Evolutionary conservation across 2,113 vertebrate genomes (phyloP).

Genomic region (Oxyruncus cristatus): DNA sequence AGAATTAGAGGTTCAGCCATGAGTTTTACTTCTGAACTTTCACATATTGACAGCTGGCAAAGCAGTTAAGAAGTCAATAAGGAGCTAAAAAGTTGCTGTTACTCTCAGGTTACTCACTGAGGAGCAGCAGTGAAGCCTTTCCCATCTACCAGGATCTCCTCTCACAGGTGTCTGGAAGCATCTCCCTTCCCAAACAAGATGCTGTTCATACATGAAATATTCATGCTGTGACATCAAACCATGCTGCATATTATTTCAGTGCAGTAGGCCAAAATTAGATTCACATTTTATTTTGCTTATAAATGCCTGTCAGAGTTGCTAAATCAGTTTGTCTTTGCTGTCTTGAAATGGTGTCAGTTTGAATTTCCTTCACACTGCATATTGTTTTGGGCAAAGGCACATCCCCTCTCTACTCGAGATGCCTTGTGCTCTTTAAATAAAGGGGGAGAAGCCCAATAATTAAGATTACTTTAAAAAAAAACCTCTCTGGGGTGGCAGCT

Average conservation of each 20-base stretch:
- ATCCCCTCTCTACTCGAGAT: background rate
- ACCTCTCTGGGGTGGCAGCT: background rate
- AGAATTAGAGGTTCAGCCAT: background rate
- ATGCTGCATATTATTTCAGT: slow-evolving; percentile 12
- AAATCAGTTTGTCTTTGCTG: slow-evolving; percentile 51
- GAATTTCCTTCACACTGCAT: slow-evolving; percentile 27
- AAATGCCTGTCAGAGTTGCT: slow-evolving; percentile 54
- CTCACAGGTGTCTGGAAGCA: background rate
- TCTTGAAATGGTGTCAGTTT: slow-evolving; percentile 18
- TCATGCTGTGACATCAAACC: slow-evolving; percentile 48
- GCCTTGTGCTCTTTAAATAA: background rate
- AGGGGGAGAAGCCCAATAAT: background rate
- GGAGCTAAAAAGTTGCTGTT: background rate
- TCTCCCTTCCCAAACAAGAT: background rate
- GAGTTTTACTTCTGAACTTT: slow-evolving; percentile 27
- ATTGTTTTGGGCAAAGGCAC: slow-evolving; percentile 29
- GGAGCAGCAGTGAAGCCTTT: background rate
- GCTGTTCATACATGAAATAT: slow-evolving; percentile 55
- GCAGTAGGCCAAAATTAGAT: slow-evolving; percentile 44
- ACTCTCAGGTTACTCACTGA: background rate
- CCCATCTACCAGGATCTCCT: background rate
- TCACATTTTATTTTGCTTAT: slow-evolving; percentile 59
- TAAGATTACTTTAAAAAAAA: background rate
- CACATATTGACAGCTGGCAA: background rate
- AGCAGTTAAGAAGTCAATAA: slow-evolving; percentile 12